A percentile compares a stretch with the other conserved stretches of the same genome.
Conservation (phyloP, 2,888 invertebrate species). For the Archips crataeganus region DNA sequence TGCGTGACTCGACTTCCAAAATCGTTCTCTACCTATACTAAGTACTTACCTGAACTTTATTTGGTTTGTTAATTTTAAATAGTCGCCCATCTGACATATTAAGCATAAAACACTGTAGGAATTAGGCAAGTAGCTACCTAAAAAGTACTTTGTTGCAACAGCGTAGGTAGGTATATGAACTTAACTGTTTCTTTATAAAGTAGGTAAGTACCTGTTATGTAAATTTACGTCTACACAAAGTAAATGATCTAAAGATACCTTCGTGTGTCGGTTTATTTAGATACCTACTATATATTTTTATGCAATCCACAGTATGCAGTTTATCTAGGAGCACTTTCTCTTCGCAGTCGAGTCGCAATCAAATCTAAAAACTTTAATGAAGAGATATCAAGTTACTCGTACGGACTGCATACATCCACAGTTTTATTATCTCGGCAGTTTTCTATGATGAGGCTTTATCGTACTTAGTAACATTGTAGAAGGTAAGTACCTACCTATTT, state of each 20-base stretch:
- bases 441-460: background rate
- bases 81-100: no score
- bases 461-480: background rate
- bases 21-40: no score
- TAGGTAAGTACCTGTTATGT: no score
- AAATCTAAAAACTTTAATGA: conserved; percentile 36
- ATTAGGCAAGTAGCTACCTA: no score
- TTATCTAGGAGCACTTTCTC: conserved; percentile 39
- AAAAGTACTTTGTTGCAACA: no score
- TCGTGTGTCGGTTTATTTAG: background rate
- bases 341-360: conserved; percentile 27
- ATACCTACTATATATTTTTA: conserved; percentile 20
- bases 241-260: background rate
- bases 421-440: background rate
- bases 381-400: conserved; percentile 31
- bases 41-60: background rate
- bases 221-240: background rate
- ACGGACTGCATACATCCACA: conserved; percentile 3
- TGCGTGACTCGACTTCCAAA: no score
- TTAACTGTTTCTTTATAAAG: background rate
- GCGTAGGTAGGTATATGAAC: background rate
- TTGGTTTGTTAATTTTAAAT: background rate
- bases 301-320: conserved; percentile 24
- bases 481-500: no score
- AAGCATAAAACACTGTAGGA: no score